Evolutionary conservation across 1,140 invertebrate species (phyloP), one percentile per base, ranked within the genome.

Genomic region (Nomia melanderi): DNA sequence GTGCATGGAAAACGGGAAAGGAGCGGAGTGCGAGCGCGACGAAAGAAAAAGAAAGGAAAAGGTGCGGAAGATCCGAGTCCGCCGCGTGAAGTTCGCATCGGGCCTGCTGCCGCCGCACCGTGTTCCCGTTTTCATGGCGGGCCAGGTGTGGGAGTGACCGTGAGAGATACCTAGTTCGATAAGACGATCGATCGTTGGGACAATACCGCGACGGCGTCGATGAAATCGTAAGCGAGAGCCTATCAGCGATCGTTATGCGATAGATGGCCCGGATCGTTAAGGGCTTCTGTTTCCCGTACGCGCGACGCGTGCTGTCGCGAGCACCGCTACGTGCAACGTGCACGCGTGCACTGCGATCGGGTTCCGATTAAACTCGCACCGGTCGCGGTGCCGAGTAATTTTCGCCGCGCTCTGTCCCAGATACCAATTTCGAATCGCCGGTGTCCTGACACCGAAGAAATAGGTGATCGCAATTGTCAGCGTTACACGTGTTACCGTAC

Each of bases 81-180:
- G n/a, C 17, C 17, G 20, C n/a, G n/a, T n/a, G n/a, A n/a, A n/a
- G 14, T 20, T 57, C 8, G 4, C n/a, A 54, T 72, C 54, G 27
- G 57, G 20, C 44, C 66, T 59, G 39, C 44, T 60, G 50, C 20
- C 63, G 23, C 23, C 23, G n/a, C 63, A 20, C 20, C 25, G 20
- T 59, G 78, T 76, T 70, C 64, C 57, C 54, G 47, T 81, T 80
- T 76, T 54, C 54, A 25, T 50, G 53, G 41, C 25, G 27, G 62
- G 77, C 87, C 88, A 89, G 88, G 86, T 89, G 87, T 88, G 86
- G 87, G 87, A 89, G 88, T 88, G 88, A 84, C 86, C 85, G 77
- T 77, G 72, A 36, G 7, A 88, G 87, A 89, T 89, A 83, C 74
- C 77, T 63, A 44, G 64, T 69, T 63, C 54, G 83, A 83, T 85